Evolutionary conservation across 2,797 vertebrate species (phyloP), one percentile per base, ranked within the genome.

Genomic region (Antrozous pallidus): DNA sequence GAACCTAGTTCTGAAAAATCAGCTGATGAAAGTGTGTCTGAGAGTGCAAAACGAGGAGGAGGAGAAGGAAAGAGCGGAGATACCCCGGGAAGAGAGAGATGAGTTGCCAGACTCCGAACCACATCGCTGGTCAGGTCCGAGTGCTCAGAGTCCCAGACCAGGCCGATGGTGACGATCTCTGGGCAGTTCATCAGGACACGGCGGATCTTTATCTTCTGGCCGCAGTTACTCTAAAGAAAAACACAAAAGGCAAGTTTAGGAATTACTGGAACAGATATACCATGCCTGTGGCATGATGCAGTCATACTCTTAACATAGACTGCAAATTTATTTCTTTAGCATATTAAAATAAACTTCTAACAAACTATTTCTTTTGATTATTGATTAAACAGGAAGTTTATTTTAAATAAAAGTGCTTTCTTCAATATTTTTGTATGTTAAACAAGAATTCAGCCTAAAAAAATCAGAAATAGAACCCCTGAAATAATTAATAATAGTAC

Each of bases 101-200:
- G 98, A 14, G 99, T 98, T 51, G 99, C 99, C 70, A 99, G 98
- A 31, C 99, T 99, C 88, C 98, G 98, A 87, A 99, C 98, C 73
- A 99, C 99, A 36, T 99, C 99, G 94, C 99, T 99, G 0, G 99
- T 99, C 95, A 99, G 98, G 97, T 99, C 99, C 0, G 99, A 99
- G 97, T 99, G 99, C n/a, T 99, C 99, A 0, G 99, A 98, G 98
- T 99, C 99, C 99, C 99, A 99, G 58, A 99, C 99, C 47, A 99
- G 98, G 78, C 99, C 99, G 0, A 99, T 99, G n/a, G 99, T 99
- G 18, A 99, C 99, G 24, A 99, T 99, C 98, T 99, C 99, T 0
- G 99, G 99, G 81, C 99, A 99, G 97, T 99, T 99, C 99, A 99
- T 99, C 79, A 99, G 98, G 95, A 99, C 99, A 33, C 99, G 99